Evolutionary conservation across 2,113 vertebrate species (phyloP).

Genomic region (Cephalopholis sonnerati): DNA sequence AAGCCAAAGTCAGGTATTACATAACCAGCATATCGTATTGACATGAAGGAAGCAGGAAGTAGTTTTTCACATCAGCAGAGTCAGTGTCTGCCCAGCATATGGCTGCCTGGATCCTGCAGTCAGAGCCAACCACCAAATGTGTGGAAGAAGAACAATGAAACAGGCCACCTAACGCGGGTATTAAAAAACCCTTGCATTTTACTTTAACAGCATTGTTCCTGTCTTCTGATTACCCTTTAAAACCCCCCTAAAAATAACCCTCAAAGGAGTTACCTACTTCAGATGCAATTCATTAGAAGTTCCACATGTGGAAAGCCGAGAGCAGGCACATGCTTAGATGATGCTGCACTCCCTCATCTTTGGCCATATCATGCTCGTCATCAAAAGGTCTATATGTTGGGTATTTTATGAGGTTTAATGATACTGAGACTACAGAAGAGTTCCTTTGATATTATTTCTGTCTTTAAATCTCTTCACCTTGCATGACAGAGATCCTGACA

Average conservation of each 20-base stretch:
- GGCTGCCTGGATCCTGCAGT: constrained; percentile 19
- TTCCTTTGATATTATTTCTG: not conserved
- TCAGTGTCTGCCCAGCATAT: constrained; percentile 57
- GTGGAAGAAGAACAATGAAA: constrained; percentile 68
- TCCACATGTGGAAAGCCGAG: constrained; percentile 55
- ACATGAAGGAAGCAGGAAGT: constrained; percentile 33
- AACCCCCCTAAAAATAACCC: constrained; percentile 69
- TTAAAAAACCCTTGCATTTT: constrained; percentile 49
- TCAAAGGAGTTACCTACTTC: constrained; percentile 64
- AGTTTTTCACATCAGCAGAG: constrained; percentile 33
- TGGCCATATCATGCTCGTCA: not conserved
- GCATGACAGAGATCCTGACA: not conserved
- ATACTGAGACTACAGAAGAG: not conserved
- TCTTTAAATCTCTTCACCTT: not conserved
- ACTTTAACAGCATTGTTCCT: constrained; percentile 74
- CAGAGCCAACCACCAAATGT: constrained; percentile 33
- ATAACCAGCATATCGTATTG: constrained; percentile 4
- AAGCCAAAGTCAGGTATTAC: constrained; percentile 10
- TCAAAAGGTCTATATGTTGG: constrained; percentile 4
- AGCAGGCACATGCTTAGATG: constrained; percentile 37
- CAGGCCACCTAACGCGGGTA: constrained; percentile 68
- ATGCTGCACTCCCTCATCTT: not conserved
- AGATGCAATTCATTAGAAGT: constrained; percentile 63
- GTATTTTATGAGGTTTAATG: not conserved
- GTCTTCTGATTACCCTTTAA: constrained; percentile 74